These are phyloP conservation scores for Oophaga pumilio DNA, from an alignment of 2,113 vertebrate genomes.

Conservation along the genomic window DNA sequence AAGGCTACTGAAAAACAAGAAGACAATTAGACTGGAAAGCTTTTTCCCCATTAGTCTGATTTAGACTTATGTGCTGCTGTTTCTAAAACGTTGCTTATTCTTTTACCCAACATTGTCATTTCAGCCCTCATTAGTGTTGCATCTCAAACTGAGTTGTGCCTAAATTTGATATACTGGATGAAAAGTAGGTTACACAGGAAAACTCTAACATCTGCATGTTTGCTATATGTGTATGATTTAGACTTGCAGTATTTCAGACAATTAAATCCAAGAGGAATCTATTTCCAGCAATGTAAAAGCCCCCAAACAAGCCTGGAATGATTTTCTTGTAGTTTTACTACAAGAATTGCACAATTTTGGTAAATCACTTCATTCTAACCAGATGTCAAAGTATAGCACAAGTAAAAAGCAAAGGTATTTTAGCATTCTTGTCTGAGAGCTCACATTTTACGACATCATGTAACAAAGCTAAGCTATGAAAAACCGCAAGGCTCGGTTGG, in stretches of 20 bases:
- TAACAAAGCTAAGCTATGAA: background rate
- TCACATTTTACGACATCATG: background rate
- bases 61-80: constrained; percentile 29
- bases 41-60: constrained; percentile 9
- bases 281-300: background rate
- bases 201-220: background rate
- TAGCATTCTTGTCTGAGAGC: background rate
- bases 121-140: constrained; percentile 31
- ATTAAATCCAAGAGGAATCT: background rate
- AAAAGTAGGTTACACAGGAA: constrained; percentile 12
- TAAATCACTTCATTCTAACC: background rate
- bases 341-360: background rate
- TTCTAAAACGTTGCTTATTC: constrained; percentile 1
- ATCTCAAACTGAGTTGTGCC: background rate
- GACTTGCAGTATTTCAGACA: background rate
- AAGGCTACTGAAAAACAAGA: constrained; percentile 8
- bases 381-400: background rate
- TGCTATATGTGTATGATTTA: background rate
- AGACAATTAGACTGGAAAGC: constrained; percentile 32
- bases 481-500: background rate
- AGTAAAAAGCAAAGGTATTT: background rate
- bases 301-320: background rate
- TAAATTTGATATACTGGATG: constrained; percentile 18
- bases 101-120: constrained; percentile 24
- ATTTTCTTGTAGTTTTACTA: background rate